Evolutionary conservation across 2,888 invertebrate genomes (phyloP).

Genomic region (Fragum whitleyi): DNA sequence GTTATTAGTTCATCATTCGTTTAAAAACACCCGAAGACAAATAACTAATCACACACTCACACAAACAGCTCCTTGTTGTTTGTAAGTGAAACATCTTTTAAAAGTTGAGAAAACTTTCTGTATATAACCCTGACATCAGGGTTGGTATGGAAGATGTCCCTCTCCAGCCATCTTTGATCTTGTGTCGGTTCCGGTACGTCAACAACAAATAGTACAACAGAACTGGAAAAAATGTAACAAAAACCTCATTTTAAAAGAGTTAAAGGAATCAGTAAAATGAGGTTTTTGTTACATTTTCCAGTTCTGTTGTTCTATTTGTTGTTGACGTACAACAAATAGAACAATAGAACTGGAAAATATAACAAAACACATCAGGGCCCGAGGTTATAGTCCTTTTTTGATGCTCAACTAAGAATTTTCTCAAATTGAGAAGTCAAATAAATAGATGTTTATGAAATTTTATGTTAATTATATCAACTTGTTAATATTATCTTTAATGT

Average conservation of each 20-base stretch:
- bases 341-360: not conserved
- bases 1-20: too few species aligned
- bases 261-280: too few species aligned
- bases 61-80: not conserved
- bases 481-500: too few species aligned
- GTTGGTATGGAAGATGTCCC: not conserved
- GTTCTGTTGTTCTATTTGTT: not conserved
- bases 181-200: not conserved
- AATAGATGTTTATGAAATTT: too few species aligned
- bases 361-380: too few species aligned
- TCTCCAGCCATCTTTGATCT: not conserved
- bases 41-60: too few species aligned
- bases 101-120: not conserved
- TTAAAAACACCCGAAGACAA: too few species aligned
- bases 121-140: not conserved
- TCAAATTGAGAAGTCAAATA: too few species aligned
- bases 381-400: too few species aligned
- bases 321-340: not conserved
- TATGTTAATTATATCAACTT: too few species aligned
- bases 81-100: not conserved
- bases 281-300: not conserved
- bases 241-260: not conserved
- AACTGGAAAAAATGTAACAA: not conserved
- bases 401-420: too few species aligned
- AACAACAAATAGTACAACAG: not conserved